A percentile compares a stretch with the other conserved stretches of the same genome.
These are phyloP conservation scores for Pimephales promelas DNA, from an alignment of 2,113 vertebrate genomes.

Conservation along the genomic window DNA sequence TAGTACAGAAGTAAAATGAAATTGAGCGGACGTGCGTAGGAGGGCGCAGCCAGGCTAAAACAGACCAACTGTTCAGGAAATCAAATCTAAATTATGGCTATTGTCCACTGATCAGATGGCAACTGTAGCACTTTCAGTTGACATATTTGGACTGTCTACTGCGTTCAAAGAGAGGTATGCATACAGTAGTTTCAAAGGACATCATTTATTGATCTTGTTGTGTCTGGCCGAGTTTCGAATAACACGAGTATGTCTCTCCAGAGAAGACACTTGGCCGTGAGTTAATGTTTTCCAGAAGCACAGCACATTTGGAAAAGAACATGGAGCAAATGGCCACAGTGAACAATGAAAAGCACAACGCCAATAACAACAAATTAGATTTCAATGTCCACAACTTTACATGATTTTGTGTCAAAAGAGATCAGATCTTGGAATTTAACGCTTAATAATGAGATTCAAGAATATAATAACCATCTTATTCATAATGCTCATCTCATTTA, in stretches of 20 bases:
- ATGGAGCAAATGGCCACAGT: not conserved
- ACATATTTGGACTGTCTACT: slow-evolving; percentile 5
- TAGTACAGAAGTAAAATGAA: too few species aligned
- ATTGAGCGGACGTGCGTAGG: too few species aligned
- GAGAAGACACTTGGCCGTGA: slow-evolving; percentile 22
- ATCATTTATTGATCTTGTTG: slow-evolving; percentile 29
- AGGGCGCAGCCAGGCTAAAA: too few species aligned
- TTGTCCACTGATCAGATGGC: not conserved
- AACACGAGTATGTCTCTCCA: slow-evolving; percentile 27
- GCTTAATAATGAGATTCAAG: not conserved
- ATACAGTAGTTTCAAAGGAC: not conserved
- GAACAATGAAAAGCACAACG: not conserved
- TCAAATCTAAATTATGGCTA: not conserved
- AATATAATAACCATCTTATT: slow-evolving; percentile 17
- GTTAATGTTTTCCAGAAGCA: not conserved
- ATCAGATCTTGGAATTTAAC: not conserved
- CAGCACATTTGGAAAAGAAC: not conserved
- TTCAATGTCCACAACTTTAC: not conserved
- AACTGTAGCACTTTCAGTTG: not conserved
- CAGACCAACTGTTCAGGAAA: not conserved
- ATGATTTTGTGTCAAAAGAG: not conserved
- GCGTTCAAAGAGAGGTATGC: not conserved
- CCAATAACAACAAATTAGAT: not conserved
- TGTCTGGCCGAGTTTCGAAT: slow-evolving; percentile 18
- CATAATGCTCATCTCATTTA: too few species aligned